Percentiles rank a stretch among this genome's conserved stretches.
Conservation (phyloP, 2,113 vertebrate species). For the Scortum barcoo region DNA sequence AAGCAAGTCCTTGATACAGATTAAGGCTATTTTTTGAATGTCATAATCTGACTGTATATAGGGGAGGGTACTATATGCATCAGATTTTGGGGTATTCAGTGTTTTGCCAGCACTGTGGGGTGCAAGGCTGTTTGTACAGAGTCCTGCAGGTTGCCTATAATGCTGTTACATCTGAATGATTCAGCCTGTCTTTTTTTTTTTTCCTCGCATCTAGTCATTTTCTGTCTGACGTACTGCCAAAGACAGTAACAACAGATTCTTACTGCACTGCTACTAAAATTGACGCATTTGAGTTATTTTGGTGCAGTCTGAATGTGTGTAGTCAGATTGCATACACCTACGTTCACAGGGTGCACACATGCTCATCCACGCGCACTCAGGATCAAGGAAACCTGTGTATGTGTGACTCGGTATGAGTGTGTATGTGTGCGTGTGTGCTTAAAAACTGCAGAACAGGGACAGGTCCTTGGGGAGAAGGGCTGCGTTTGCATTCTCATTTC, state of each 20-base stretch:
- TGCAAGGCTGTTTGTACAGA: neutral
- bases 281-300: slow-evolving; percentile 54
- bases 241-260: slow-evolving; percentile 30
- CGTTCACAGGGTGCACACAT: slow-evolving; percentile 25
- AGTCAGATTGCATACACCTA: slow-evolving; percentile 29
- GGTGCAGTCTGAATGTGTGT: slow-evolving; percentile 33
- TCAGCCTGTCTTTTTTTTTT: slow-evolving; percentile 8
- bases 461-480: slow-evolving; percentile 57
- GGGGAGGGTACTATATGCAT: neutral
- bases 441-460: slow-evolving; percentile 65
- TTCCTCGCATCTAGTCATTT: neutral
- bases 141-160: neutral
- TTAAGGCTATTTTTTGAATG: neutral
- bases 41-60: neutral
- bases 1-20: neutral
- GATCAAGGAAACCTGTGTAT: slow-evolving; percentile 24
- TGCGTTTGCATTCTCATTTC: slow-evolving; percentile 58
- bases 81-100: neutral
- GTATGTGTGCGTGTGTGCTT: slow-evolving; percentile 13
- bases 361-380: slow-evolving; percentile 22
- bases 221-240: slow-evolving; percentile 35
- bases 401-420: slow-evolving; percentile 16
- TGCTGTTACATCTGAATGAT: slow-evolving; percentile 10
- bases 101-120: neutral
- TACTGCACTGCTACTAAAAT: slow-evolving; percentile 39